Conservation (phyloP, 2,113 vertebrate genomes). For the Tor tambroides region DNA sequence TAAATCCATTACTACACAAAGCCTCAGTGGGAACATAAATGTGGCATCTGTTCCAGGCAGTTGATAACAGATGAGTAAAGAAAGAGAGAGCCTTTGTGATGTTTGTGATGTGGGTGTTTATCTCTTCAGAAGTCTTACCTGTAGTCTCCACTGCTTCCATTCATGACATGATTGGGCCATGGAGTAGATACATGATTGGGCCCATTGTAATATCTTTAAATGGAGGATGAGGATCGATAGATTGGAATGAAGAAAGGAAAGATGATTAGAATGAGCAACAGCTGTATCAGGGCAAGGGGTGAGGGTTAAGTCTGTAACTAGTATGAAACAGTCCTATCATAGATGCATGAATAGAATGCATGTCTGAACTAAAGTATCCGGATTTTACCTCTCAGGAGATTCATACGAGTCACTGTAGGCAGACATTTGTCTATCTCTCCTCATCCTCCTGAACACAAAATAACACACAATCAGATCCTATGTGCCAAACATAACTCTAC, state of each 20-base stretch:
- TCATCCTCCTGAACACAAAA: slow-evolving; percentile 76
- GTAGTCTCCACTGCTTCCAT: slow-evolving; percentile 72
- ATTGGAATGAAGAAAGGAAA: slow-evolving; percentile 39
- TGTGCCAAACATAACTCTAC: not conserved
- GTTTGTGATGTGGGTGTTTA: not conserved
- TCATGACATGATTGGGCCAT: slow-evolving; percentile 69
- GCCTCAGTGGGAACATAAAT: slow-evolving; percentile 24
- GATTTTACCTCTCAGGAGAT: slow-evolving; percentile 82
- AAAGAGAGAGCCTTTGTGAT: not conserved
- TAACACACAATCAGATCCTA: slow-evolving; percentile 43
- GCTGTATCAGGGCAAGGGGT: not conserved
- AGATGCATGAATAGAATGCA: not conserved
- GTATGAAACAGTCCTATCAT: not conserved
- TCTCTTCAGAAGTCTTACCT: slow-evolving; percentile 66
- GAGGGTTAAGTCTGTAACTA: not conserved
- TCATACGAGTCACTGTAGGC: slow-evolving; percentile 76
- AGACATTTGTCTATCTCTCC: slow-evolving; percentile 82
- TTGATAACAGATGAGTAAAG: slow-evolving; percentile 7
- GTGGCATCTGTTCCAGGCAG: not conserved
- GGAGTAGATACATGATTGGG: slow-evolving; percentile 55
- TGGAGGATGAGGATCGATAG: slow-evolving; percentile 28
- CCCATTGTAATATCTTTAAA: slow-evolving; percentile 67
- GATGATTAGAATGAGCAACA: not conserved
- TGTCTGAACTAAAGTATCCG: slow-evolving; percentile 8
- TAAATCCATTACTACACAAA: not conserved